Base-by-base conservation (phyloP, 2,797 vertebrate species). In the Poecilia velifera region DNA sequence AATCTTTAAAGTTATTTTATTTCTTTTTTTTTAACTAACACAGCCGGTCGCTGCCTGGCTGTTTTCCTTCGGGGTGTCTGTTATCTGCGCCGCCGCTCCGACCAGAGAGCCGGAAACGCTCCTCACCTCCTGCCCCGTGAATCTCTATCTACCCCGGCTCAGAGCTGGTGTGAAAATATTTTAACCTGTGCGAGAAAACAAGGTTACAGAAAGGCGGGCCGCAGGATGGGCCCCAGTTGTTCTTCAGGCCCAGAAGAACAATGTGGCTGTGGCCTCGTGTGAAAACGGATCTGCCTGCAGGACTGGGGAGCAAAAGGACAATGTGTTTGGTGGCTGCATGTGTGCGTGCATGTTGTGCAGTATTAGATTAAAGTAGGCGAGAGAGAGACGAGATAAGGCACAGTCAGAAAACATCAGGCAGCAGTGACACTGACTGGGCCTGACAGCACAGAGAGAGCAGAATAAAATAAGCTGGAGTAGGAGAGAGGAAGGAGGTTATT, bases 81-180 rank as follows among this genome's bases (percentile, higher is more conserved):
- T 91, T 92, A 92, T 93, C 90, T 86, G 71, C 70, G 41, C 73
- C 59, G 34, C 75, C 76, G 73, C 80, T 78, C 78, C 10, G 57
- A 78, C 80, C 83, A 12, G 71, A 79, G 74, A 82, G 78, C 84
- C 81, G 90, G 92, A 94, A 92, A 78, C 81, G 9, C 76, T 85
- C 4, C 53, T 88, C 92, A 91, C 92, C 91, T 88, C 87, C 83
- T 39, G 75, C 88, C 87, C 88, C 0, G 57, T 0, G 6, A 77
- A 45, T 73, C 81, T 91, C 88, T 89, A 93, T 94, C 90, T 89
- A 3, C 78, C 76, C 81, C 9, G 57, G 79, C 89, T 90, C 89
- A 90, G 89, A 78, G 76, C 82, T 87, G 82, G 82, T 88, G 87
- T 87, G 89, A 92, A 92, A 92, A 93, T 87, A 93, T 89, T 87